A percentile compares a stretch with the other conserved stretches of the same genome.
Evolutionary conservation across 2,888 invertebrate species (phyloP).

Genomic region (Protophormia terraenovae): DNA sequence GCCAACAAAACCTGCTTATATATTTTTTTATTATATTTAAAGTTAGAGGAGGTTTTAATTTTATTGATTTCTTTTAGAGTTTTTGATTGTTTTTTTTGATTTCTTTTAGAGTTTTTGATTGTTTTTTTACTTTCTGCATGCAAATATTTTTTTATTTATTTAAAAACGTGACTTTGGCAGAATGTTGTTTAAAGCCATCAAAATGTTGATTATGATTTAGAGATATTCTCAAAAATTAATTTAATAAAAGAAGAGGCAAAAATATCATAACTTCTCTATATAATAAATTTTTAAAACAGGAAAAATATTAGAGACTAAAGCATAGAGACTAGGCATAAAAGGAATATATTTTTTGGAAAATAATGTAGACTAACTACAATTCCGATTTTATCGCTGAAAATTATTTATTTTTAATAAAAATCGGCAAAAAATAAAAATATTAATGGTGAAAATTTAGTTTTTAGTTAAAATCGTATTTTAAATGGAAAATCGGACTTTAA

Average conservation of each 20-base stretch:
- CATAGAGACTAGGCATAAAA: too few species aligned
- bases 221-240: background rate
- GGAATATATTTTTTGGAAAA: too few species aligned
- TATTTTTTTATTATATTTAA: background rate
- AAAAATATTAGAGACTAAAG: too few species aligned
- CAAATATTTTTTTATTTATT: slow-evolving; percentile 45
- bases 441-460: too few species aligned
- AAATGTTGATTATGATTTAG: slow-evolving; percentile 31
- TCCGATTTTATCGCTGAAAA: too few species aligned
- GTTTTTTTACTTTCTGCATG: slow-evolving; percentile 8
- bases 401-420: too few species aligned
- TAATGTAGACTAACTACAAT: too few species aligned
- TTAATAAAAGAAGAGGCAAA: background rate
- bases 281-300: too few species aligned
- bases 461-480: too few species aligned
- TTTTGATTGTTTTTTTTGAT: background rate
- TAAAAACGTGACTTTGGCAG: slow-evolving; percentile 59
- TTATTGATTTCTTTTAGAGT: slow-evolving; percentile 21
- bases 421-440: too few species aligned
- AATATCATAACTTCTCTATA: too few species aligned
- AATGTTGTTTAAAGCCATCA: slow-evolving; percentile 21
- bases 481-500: too few species aligned
- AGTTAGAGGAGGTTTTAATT: slow-evolving; percentile 8
- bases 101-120: background rate
- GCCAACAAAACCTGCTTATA: slow-evolving; percentile 45